These are phyloP conservation scores for Meda fulgida DNA, from an alignment of 2,797 vertebrate genomes.

Conservation along the genomic window DNA sequence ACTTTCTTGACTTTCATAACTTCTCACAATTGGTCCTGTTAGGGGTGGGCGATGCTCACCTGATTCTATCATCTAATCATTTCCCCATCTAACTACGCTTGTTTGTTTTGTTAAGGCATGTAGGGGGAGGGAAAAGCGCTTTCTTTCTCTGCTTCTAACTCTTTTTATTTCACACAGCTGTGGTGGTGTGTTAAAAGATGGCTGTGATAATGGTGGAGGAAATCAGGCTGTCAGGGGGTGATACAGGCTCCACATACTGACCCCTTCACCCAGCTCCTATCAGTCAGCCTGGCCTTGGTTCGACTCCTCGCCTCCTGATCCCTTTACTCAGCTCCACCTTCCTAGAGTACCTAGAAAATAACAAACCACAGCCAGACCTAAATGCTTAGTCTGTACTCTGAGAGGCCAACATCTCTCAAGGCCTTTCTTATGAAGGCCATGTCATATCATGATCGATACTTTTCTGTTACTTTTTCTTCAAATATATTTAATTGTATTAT, in stretches of 20 bases:
- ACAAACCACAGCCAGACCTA: slow-evolving; percentile 40
- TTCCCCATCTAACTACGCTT: slow-evolving; percentile 5
- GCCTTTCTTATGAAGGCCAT: slow-evolving; percentile 16
- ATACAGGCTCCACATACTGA: slow-evolving; percentile 80
- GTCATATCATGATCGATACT: not conserved
- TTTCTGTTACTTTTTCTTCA: not conserved
- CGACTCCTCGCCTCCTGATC: slow-evolving; percentile 93
- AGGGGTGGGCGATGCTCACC: not conserved
- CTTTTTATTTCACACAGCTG: slow-evolving; percentile 88
- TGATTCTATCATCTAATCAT: slow-evolving; percentile 37
- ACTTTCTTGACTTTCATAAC: slow-evolving; percentile 18
- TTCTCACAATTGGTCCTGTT: slow-evolving; percentile 2
- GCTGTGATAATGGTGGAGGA: slow-evolving; percentile 80
- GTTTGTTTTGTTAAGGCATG: slow-evolving; percentile 36
- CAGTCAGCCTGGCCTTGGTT: slow-evolving; percentile 93
- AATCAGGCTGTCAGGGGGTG: slow-evolving; percentile 48
- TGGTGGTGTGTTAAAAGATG: slow-evolving; percentile 88
- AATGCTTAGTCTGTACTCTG: slow-evolving; percentile 20
- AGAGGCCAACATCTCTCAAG: not conserved
- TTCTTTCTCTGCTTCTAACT: slow-evolving; percentile 59
- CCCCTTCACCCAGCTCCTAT: slow-evolving; percentile 89
- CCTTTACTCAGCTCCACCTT: slow-evolving; percentile 73
- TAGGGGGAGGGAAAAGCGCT: slow-evolving; percentile 37
- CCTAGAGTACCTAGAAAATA: slow-evolving; percentile 44
- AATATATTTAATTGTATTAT: not conserved